Percentiles rank a stretch among this genome's conserved stretches.
phyloP scores from a whole-genome alignment of 2,797 vertebrate genomes.

The Miichthys miiuy region DNA sequence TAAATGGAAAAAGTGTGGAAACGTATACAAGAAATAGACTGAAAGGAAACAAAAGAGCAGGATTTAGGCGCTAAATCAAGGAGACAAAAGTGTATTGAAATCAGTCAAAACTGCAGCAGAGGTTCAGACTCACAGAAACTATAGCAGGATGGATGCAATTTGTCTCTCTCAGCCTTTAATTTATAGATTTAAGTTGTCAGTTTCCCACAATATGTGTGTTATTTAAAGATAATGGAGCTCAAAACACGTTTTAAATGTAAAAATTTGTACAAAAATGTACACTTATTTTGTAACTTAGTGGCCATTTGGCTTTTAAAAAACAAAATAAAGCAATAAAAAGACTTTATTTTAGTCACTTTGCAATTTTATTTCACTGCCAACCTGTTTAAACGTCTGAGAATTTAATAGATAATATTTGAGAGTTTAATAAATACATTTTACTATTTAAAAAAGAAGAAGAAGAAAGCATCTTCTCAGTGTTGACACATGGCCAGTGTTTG shows the following conservation, averaged over 20 bases:
- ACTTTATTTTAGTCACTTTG: no score
- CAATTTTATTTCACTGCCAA: no score
- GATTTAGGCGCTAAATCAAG: not conserved
- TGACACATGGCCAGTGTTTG: no score
- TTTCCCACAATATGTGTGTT: not conserved
- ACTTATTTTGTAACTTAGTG: no score
- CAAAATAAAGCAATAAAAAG: no score
- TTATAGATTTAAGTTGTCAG: not conserved
- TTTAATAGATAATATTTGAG: no score
- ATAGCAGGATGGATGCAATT: not conserved
- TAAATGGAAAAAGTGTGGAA: not conserved
- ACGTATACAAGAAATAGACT: not conserved
- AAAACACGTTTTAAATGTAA: not conserved
- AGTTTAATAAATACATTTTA: no score
- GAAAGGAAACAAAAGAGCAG: not conserved
- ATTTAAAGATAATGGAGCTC: not conserved
- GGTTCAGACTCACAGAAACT: constrained; percentile 63
- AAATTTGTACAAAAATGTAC: no score
- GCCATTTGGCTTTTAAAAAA: no score
- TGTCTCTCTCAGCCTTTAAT: not conserved
- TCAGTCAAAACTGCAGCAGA: constrained; percentile 42
- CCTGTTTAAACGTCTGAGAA: no score
- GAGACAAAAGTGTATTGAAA: constrained; percentile 48
- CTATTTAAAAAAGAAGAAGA: no score
- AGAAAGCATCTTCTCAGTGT: no score